Evolutionary conservation across 1,140 invertebrate species (phyloP).

Genomic region (Piezodorus guildinii): DNA sequence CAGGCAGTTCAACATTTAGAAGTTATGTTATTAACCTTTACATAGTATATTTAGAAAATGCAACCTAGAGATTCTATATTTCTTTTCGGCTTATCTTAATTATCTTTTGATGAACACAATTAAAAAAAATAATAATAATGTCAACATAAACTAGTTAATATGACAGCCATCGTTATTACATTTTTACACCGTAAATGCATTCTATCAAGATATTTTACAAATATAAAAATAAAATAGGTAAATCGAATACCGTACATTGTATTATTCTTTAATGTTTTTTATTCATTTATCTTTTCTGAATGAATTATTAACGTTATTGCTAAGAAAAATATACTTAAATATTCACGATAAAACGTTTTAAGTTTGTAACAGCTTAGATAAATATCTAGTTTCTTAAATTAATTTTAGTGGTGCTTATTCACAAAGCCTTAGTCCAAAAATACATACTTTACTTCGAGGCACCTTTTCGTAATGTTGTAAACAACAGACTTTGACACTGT

Average conservation of each 20-base stretch:
- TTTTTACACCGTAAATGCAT: conserved; percentile 2
- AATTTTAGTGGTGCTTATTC: conserved; percentile 5
- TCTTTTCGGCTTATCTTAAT: no score
- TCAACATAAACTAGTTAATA: conserved; percentile 9
- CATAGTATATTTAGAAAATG: no score
- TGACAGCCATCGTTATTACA: conserved; percentile 13
- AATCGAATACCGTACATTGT: not conserved
- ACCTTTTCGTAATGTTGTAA: not conserved
- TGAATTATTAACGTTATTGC: not conserved
- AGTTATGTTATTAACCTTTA: no score
- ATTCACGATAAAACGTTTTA: conserved; percentile 1
- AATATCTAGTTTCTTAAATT: not conserved
- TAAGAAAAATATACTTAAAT: conserved; percentile 7
- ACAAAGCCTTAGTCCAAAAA: conserved; percentile 7
- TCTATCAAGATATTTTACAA: not conserved
- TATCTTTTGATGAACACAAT: not conserved
- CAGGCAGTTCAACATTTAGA: no score
- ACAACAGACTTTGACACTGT: no score
- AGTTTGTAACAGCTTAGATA: not conserved
- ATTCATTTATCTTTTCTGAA: no score
- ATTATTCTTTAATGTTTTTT: no score
- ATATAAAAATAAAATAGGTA: conserved; percentile 13
- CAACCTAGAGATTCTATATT: no score
- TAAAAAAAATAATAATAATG: not conserved
- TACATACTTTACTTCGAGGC: conserved; percentile 1